These are phyloP conservation scores for Caenorhabditis macrosperma DNA, from an alignment of 2,888 invertebrate genomes.

Conservation along the genomic window DNA sequence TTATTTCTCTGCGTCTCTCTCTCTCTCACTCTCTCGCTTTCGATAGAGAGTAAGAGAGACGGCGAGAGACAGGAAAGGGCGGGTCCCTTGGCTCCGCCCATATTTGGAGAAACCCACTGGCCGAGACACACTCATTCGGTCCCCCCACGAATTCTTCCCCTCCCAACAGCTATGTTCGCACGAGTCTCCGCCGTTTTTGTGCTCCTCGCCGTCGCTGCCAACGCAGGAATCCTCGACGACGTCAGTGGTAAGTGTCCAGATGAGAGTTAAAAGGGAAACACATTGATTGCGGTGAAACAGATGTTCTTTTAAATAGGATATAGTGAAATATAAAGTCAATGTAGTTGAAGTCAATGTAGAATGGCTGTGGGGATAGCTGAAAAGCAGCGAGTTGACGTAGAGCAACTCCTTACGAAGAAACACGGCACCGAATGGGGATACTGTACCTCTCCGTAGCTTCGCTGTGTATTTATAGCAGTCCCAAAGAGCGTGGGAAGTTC, in stretches of 20 bases:
- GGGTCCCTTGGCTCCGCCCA: constrained; percentile 19
- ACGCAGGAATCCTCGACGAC: constrained; percentile 66
- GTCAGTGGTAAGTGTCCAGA: constrained; percentile 44
- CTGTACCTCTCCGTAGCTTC: too few species aligned
- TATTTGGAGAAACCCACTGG: constrained; percentile 5
- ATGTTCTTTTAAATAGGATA: too few species aligned
- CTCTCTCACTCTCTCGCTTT: background rate
- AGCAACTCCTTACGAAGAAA: too few species aligned
- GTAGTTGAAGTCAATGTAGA: too few species aligned
- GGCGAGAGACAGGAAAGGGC: constrained; percentile 1
- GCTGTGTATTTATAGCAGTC: too few species aligned
- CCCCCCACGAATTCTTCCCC: too few species aligned
- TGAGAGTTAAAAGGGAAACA: background rate
- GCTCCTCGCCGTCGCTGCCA: constrained; percentile 34
- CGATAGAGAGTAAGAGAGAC: background rate
- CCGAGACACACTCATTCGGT: too few species aligned
- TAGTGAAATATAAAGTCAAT: too few species aligned
- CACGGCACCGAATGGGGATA: too few species aligned
- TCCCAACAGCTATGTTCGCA: constrained; percentile 35
- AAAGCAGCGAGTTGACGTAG: too few species aligned
- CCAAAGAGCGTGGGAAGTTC: too few species aligned
- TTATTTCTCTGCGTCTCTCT: constrained; percentile 16
- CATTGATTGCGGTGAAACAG: background rate
- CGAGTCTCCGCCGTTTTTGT: constrained; percentile 36
- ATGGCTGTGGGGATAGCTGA: too few species aligned